A percentile compares a stretch with the other conserved stretches of the same genome.
Conservation (phyloP, 2,888 invertebrate genomes). For the Podabrus alpinus region DNA sequence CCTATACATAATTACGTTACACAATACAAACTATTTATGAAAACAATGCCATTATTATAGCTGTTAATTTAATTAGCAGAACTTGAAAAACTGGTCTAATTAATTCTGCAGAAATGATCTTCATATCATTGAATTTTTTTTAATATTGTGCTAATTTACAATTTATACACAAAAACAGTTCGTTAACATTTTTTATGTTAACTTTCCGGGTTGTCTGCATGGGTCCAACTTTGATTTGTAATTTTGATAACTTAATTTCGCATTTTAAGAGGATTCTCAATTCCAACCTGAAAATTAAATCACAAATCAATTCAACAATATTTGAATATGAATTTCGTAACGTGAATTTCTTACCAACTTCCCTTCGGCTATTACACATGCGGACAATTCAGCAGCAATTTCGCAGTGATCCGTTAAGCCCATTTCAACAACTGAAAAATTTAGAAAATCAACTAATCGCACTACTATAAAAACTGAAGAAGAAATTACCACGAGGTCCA, state of each 20-base stretch:
- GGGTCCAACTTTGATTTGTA: background rate
- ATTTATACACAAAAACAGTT: background rate
- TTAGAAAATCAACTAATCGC: background rate
- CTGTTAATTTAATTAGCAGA: background rate
- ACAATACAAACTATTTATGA: background rate
- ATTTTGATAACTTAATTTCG: background rate
- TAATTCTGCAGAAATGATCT: background rate
- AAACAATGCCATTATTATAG: background rate
- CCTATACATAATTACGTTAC: background rate
- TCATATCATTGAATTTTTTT: background rate
- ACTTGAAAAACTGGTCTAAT: background rate
- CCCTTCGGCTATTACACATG: background rate
- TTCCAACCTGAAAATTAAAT: slow-evolving; percentile 6
- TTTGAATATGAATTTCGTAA: no score
- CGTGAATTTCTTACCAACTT: background rate
- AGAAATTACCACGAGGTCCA: slow-evolving; percentile 45
- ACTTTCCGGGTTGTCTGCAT: background rate
- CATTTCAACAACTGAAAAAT: background rate
- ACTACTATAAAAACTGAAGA: background rate
- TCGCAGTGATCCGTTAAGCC: background rate
- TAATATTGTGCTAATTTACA: background rate
- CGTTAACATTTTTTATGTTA: no score
- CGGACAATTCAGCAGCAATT: background rate
- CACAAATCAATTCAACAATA: background rate
- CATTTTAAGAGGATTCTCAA: slow-evolving; percentile 7